Conservation (phyloP, 2,113 vertebrate species). For the Rhea pennata region DNA sequence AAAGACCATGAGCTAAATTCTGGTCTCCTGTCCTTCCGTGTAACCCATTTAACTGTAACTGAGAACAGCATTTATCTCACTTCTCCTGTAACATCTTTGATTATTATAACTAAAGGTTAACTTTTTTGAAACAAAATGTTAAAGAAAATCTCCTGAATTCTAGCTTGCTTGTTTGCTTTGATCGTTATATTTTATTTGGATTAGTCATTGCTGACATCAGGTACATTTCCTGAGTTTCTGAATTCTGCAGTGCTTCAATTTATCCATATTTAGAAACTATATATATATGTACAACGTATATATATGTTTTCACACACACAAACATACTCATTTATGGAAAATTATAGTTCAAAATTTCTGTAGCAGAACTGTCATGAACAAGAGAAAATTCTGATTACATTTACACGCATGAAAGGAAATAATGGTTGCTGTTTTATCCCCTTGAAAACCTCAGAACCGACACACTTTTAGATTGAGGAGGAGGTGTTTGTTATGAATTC, state of each 20-base stretch:
- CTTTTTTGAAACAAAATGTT: neutral
- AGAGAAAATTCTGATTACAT: neutral
- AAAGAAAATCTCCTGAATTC: neutral
- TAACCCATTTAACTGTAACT: neutral
- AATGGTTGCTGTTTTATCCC: neutral
- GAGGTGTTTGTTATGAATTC: conserved; percentile 27
- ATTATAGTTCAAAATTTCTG: neutral
- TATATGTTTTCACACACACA: too few species aligned
- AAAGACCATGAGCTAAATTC: neutral
- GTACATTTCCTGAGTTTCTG: neutral
- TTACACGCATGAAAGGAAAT: neutral
- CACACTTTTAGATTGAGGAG: neutral
- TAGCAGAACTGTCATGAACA: neutral
- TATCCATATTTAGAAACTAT: neutral
- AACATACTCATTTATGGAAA: neutral
- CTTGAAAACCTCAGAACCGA: neutral
- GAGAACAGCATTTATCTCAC: neutral
- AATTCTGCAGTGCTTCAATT: neutral
- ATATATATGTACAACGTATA: neutral
- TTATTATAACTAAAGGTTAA: neutral
- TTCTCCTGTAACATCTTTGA: neutral
- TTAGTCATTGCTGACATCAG: neutral
- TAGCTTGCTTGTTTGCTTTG: neutral
- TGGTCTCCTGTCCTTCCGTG: neutral
- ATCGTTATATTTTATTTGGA: neutral